A percentile compares a stretch with the other conserved stretches of the same genome.
phyloP scores from a whole-genome alignment of 2,797 vertebrate species.

The Lepus oiostolus region DNA sequence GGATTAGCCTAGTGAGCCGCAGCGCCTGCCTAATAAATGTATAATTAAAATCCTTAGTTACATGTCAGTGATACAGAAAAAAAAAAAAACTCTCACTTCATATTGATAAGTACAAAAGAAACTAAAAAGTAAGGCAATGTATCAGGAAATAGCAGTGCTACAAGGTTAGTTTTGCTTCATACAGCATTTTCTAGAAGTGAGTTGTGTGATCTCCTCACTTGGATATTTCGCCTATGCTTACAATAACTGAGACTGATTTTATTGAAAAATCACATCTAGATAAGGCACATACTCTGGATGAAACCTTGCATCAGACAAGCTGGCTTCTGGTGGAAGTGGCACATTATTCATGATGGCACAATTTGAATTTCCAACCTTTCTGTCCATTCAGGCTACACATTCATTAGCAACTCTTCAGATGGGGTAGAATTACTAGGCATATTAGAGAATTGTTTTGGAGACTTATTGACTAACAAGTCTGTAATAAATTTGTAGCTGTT shows the following conservation, averaged over 20 bases:
- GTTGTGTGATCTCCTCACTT: slow-evolving; percentile 87
- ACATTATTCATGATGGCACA: slow-evolving; percentile 84
- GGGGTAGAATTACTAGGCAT: slow-evolving; percentile 87
- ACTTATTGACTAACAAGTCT: slow-evolving; percentile 86
- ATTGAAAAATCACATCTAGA: slow-evolving; percentile 90
- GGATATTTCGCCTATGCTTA: slow-evolving; percentile 86
- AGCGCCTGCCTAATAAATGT: slow-evolving; percentile 32
- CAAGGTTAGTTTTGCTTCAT: slow-evolving; percentile 89
- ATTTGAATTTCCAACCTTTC: slow-evolving; percentile 89
- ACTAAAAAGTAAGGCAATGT: slow-evolving; percentile 84
- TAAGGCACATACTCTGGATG: slow-evolving; percentile 88
- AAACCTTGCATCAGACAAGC: slow-evolving; percentile 88
- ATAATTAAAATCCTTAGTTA: slow-evolving; percentile 59
- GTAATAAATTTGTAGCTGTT: slow-evolving; percentile 86
- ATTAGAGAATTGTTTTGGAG: slow-evolving; percentile 87
- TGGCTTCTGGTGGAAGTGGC: slow-evolving; percentile 86
- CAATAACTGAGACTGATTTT: slow-evolving; percentile 89
- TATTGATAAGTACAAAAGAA: slow-evolving; percentile 85
- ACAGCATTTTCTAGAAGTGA: slow-evolving; percentile 87
- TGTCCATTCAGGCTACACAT: slow-evolving; percentile 91
- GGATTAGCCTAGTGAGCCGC: too few relatives aligned
- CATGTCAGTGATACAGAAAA: slow-evolving; percentile 40
- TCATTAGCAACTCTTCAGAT: slow-evolving; percentile 90
- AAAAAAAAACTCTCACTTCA: slow-evolving; percentile 82
- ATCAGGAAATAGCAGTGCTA: slow-evolving; percentile 87